Conservation (phyloP, 2,113 vertebrate species). For the Syngnathoides biaculeatus region DNA sequence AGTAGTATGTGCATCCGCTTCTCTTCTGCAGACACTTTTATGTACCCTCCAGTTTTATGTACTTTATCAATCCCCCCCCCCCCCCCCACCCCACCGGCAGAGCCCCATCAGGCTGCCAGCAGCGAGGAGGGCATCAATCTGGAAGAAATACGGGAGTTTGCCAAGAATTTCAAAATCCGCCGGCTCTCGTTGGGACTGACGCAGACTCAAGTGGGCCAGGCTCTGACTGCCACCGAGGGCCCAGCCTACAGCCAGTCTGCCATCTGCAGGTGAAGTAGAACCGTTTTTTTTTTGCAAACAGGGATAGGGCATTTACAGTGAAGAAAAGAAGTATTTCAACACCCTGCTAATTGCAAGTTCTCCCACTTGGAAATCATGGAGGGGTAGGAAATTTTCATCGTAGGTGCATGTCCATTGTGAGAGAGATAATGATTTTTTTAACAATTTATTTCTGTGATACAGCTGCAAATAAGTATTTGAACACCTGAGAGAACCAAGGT, state of each 20-base stretch:
- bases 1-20: conserved; percentile 78
- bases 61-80: conserved; percentile 23
- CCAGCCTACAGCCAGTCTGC: conserved; percentile 97
- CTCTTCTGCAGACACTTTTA: conserved; percentile 23
- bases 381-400: no score
- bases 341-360: no score
- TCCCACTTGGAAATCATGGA: no score
- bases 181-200: conserved; percentile 90
- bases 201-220: conserved; percentile 95
- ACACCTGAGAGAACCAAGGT: no score
- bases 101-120: conserved; percentile 75
- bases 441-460: no score
- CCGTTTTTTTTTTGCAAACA: background rate
- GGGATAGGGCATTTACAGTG: background rate
- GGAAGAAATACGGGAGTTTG: conserved; percentile 95
- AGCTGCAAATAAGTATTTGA: no score
- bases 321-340: no score
- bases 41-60: background rate
- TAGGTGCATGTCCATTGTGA: no score
- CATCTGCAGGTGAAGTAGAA: conserved; percentile 84
- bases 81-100: conserved; percentile 65
- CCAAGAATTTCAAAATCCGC: conserved; percentile 97
- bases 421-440: no score
- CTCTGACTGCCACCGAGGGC: conserved; percentile 90
- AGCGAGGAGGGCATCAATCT: conserved; percentile 92